These are phyloP conservation scores for Drosophila yooni DNA, from an alignment of 2,888 invertebrate genomes.

Conservation along the genomic window DNA sequence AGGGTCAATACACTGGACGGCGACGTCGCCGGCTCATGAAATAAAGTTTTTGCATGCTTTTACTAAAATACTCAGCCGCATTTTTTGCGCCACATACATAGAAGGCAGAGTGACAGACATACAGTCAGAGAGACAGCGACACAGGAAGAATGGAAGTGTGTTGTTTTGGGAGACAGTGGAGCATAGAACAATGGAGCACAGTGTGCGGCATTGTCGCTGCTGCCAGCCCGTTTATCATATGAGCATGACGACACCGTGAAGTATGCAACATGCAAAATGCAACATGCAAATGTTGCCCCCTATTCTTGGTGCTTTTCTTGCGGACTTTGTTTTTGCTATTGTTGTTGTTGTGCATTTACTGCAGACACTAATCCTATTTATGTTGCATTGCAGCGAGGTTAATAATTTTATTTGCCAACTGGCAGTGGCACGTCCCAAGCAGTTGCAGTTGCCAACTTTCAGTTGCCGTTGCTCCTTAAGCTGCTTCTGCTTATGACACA, in stretches of 20 bases:
- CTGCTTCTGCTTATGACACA: conserved; percentile 76
- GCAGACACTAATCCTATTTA: conserved; percentile 81
- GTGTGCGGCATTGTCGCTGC: conserved; percentile 66
- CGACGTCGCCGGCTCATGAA: conserved; percentile 62
- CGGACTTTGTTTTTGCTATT: conserved; percentile 26
- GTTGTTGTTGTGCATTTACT: conserved; percentile 58
- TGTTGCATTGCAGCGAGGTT: conserved; percentile 79
- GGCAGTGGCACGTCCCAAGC: conserved; percentile 62
- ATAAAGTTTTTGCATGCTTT: conserved; percentile 75
- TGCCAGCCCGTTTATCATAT: conserved; percentile 71
- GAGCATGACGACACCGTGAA: conserved; percentile 65
- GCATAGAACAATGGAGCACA: conserved; percentile 46
- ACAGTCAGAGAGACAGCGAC: conserved; percentile 35
- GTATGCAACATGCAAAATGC: conserved; percentile 77
- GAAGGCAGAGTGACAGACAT: conserved; percentile 28
- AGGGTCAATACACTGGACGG: conserved; percentile 75
- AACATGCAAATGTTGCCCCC: conserved; percentile 47
- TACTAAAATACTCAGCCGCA: conserved; percentile 74
- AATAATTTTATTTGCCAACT: conserved; percentile 77
- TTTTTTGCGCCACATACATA: conserved; percentile 58
- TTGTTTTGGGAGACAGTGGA: conserved; percentile 5
- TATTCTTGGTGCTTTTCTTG: conserved; percentile 35
- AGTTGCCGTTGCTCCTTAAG: conserved; percentile 49
- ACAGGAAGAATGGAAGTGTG: conserved; percentile 13
- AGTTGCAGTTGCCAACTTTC: conserved; percentile 38